phyloP scores from a whole-genome alignment of 2,113 vertebrate species.

The Brachypodius melanocephalos region DNA sequence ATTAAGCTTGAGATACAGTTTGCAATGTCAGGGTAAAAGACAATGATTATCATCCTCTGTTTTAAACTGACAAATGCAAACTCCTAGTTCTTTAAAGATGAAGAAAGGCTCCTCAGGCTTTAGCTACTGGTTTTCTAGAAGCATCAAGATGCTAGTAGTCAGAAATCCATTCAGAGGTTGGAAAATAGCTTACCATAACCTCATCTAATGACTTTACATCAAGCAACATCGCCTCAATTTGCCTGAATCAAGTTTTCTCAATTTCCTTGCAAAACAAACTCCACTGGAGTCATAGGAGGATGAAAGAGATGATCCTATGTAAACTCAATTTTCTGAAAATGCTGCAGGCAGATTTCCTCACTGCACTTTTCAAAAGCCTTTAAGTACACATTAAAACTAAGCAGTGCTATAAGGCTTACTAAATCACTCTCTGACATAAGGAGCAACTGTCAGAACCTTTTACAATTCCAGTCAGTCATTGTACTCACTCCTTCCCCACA shows the following conservation, averaged over 20 bases:
- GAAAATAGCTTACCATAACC: neutral
- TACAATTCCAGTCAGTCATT: neutral
- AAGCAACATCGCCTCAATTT: neutral
- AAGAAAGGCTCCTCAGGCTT: neutral
- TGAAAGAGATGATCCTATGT: neutral
- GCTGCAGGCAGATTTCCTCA: neutral
- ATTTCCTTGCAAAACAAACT: constrained; percentile 9
- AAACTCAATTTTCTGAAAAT: constrained; percentile 35
- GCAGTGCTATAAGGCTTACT: neutral
- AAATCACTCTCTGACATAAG: neutral
- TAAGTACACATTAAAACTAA: neutral
- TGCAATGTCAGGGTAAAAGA: neutral
- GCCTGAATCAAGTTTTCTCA: neutral
- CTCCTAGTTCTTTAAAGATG: neutral
- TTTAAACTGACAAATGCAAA: neutral
- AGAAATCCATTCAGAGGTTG: neutral
- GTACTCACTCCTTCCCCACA: rapidly evolving
- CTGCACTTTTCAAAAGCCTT: neutral
- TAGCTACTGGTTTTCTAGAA: neutral
- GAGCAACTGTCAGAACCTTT: neutral
- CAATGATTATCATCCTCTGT: neutral
- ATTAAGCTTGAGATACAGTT: neutral
- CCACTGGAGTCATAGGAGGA: neutral
- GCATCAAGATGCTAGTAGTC: neutral
- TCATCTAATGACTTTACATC: neutral